Evolutionary conservation across 2,113 vertebrate genomes (phyloP), one percentile per base, ranked within the genome.

Genomic region (Paradoxurus hermaphroditus): DNA sequence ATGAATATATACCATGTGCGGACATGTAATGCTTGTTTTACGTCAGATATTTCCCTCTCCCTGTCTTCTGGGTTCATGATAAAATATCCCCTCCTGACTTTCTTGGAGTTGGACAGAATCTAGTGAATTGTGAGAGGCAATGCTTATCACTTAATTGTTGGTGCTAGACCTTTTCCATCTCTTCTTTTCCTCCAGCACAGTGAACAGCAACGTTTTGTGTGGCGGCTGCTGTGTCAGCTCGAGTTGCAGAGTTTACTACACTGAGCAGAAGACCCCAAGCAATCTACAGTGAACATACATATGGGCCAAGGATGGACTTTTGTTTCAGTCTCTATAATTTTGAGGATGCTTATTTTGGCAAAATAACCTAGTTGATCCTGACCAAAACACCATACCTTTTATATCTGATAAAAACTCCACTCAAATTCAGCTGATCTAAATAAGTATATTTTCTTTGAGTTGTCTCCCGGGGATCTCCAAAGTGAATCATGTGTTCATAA

Each of bases 211-310:
- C 7, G 13, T 12, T 56, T 31, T 75, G 1, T 65, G 12, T 19
- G 31, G 49, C 7, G 12, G 8, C 15, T 23, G 1, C 10, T 18
- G 3, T 59, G 70, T 84, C 46, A 53, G 15, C 25, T 23, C 46
- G 39, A 9, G 25, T 41, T 79, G 12, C 34, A 21, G 10, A 62
- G n/a, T 39, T 39, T 29, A 39, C 12, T 7, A 39, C 4, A 86
- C 1, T 4, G 11, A 63, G 1, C 9, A 63, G 41, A 41, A 4
- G 41, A 4, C 12, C 1, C 3, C n/a, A 25, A 13, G 19, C 29
- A 36, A 72, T 14, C 13, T 12, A 62, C 29, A 72, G 34, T 21
- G 15, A 67, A 34, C 10, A 46, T 14, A 34, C 4, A 86, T 0
- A 31, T 4, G 15, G 19, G n/a, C 36, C 51, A 68, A 39, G 21